Evolutionary conservation across 1,140 invertebrate genomes (phyloP).

Genomic region (Drosophila nigrodunni): DNA sequence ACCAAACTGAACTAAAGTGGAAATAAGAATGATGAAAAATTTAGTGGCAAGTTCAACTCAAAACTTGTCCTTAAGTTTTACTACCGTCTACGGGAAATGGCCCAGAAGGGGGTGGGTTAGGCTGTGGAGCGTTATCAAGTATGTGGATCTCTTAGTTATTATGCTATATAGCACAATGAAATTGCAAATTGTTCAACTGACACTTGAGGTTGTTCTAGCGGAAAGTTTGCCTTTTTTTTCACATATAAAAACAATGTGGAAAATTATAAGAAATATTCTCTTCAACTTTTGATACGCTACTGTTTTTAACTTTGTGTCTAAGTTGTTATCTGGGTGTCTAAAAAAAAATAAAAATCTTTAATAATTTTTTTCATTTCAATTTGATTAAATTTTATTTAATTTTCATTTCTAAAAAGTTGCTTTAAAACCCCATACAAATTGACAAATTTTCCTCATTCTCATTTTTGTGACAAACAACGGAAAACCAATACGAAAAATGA

Average conservation of each 20-base stretch:
- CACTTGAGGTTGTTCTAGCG: constrained; percentile 7
- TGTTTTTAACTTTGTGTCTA: no score
- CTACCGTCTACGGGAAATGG: constrained; percentile 13
- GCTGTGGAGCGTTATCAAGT: constrained; percentile 22
- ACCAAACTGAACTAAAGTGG: constrained; percentile 30
- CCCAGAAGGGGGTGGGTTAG: no score
- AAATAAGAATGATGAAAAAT: constrained; percentile 46
- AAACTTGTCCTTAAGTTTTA: constrained; percentile 46
- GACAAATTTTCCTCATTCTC: no score
- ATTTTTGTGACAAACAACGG: no score
- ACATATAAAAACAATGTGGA: background rate
- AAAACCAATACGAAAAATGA: no score
- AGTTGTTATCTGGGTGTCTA: no score
- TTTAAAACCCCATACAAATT: no score
- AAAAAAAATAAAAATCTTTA: no score
- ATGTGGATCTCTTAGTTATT: constrained; percentile 29
- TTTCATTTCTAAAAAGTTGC: no score
- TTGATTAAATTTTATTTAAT: no score
- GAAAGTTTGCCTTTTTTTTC: background rate
- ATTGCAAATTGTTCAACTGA: constrained; percentile 9
- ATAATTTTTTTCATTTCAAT: no score
- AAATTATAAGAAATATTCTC: background rate
- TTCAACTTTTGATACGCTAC: background rate
- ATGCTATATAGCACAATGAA: constrained; percentile 17
- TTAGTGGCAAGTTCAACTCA: constrained; percentile 33